phyloP scores from a whole-genome alignment of 2,113 vertebrate species.

The Brachyistius frenatus region DNA sequence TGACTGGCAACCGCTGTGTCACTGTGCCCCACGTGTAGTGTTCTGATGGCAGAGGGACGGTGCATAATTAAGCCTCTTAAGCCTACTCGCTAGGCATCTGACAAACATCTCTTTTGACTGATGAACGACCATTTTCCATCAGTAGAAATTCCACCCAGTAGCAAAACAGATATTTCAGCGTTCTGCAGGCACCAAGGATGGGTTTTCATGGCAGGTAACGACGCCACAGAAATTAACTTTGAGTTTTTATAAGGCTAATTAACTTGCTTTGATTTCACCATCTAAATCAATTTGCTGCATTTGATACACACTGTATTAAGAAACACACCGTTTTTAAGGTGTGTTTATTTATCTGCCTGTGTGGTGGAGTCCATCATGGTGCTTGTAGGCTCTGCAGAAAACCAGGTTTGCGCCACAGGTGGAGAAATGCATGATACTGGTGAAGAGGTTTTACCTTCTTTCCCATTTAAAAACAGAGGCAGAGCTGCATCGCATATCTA shows the following conservation, averaged over 20 bases:
- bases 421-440: conserved; percentile 38
- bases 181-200: background rate
- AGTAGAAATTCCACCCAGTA: conserved; percentile 34
- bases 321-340: conserved; percentile 25
- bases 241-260: background rate
- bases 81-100: conserved; percentile 69
- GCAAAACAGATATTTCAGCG: background rate
- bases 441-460: conserved; percentile 51
- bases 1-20: conserved; percentile 79
- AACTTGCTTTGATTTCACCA: background rate
- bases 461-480: conserved; percentile 71
- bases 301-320: conserved; percentile 8
- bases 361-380: conserved; percentile 12
- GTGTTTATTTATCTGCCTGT: conserved; percentile 50
- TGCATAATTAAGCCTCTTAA: conserved; percentile 76
- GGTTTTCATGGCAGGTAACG: background rate
- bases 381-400: conserved; percentile 37
- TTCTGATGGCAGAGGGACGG: conserved; percentile 75
- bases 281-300: background rate
- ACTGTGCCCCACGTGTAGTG: conserved; percentile 76
- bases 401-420: conserved; percentile 59
- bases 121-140: conserved; percentile 66
- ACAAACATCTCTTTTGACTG: conserved; percentile 78
- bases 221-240: background rate
- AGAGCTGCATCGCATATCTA: conserved; percentile 69